Percentiles rank a stretch among this genome's conserved stretches.
Evolutionary conservation across 2,888 invertebrate genomes (phyloP).

Genomic region (Chrysolina oricalcia): DNA sequence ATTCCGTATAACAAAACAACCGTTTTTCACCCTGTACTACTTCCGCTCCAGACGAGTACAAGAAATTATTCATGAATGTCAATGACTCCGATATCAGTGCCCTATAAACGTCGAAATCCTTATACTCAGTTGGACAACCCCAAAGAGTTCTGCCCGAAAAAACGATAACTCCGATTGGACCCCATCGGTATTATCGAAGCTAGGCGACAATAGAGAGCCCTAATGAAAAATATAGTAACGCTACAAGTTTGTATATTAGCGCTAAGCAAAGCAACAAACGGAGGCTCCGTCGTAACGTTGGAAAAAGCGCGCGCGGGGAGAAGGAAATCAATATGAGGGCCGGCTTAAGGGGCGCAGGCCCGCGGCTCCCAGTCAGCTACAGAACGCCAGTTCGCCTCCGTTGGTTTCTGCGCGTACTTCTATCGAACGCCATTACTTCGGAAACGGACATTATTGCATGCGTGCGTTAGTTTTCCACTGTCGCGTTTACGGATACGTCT

Average conservation of each 20-base stretch:
- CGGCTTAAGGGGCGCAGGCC: constrained; percentile 71
- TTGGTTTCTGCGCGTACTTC: constrained; percentile 63
- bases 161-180: background rate
- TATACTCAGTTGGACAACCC: background rate
- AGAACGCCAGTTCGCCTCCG: constrained; percentile 75
- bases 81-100: constrained; percentile 15
- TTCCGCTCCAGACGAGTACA: constrained; percentile 3
- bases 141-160: background rate
- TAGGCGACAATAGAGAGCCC: constrained; percentile 6
- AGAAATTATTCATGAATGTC: constrained; percentile 23
- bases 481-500: constrained; percentile 17
- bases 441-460: constrained; percentile 27
- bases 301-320: constrained; percentile 64
- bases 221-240: constrained; percentile 39
- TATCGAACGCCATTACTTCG: constrained; percentile 26
- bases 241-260: constrained; percentile 48
- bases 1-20: background rate
- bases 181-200: background rate
- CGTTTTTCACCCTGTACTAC: background rate
- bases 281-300: constrained; percentile 53
- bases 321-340: constrained; percentile 71
- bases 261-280: constrained; percentile 61
- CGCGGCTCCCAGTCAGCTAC: constrained; percentile 72
- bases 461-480: constrained; percentile 19
- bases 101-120: background rate